Evolutionary conservation across 2,113 vertebrate species (phyloP), one percentile per base, ranked within the genome.

Genomic region (Cathartes aura): DNA sequence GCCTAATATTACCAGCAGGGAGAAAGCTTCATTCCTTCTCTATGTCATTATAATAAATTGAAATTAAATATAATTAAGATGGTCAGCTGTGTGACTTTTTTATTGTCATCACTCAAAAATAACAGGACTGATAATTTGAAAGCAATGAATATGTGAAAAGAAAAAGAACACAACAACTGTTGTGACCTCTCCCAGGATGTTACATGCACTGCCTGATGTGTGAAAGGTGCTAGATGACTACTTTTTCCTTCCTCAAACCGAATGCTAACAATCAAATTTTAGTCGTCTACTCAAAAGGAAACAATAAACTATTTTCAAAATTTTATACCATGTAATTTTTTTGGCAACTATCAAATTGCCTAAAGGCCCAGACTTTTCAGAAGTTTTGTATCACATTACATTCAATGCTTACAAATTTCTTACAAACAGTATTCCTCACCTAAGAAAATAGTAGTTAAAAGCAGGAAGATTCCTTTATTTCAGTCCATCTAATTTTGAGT

Each of bases 21-120:
- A 93, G 17, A 96, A 93, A 60, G 58, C 20, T 72, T 30, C 5
- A 43, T 88, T 96, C 93, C 56, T 88, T 72, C 82, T 82, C 50
- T 62, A 21, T 58, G 68, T 52, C 60, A 84, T 8, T 91, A 48
- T 56, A 91, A 92, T 38, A 89, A 88, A 79, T 20, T 75, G 27
- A 94, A 94, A 87, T 40, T 32, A 91, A 81, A 75, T 8, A 68
- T 11, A 75, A 73, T 64, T 18, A 48, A 68, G 68, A 72, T 27
- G 8, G 55, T 68, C 36, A 70, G 58, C 26, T 75, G 59, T 13
- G 40, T 64, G 56, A 60, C 32, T 40, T 86, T 66, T 84, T 75
- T 63, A 43, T 23, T 59, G 36, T 42, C 32, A 58, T 42, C 50
- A 82, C 16, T 58, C 32, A 74, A 52, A 88, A 94, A 47, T 30